These are phyloP conservation scores for Chromis chromis DNA, from an alignment of 2,797 vertebrate species.

Conservation along the genomic window DNA sequence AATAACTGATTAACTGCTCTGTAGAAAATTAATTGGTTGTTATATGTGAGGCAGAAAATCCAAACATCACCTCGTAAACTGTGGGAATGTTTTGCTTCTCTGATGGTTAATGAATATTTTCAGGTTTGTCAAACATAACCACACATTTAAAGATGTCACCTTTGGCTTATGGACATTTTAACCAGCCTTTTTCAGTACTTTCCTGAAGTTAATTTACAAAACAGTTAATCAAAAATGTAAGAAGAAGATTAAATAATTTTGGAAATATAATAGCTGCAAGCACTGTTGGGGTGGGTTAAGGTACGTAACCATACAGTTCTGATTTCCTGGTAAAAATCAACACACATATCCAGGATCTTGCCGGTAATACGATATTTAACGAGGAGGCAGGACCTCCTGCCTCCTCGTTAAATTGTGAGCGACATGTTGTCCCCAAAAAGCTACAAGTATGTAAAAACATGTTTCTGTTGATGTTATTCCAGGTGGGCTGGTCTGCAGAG, in stretches of 20 bases:
- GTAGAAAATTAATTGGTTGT: no score
- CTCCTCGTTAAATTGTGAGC: no score
- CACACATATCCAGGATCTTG: no score
- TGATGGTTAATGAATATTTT: not conserved
- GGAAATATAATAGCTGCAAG: no score
- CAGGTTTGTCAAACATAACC: not conserved
- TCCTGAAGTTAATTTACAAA: no score
- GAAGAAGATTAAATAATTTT: no score
- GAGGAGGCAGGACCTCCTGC: no score
- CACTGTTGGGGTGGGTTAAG: no score
- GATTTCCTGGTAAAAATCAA: not conserved
- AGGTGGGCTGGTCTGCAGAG: constrained; percentile 93
- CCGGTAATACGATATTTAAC: not conserved
- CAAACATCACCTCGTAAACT: not conserved
- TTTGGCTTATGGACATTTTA: not conserved
- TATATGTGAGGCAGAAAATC: not conserved
- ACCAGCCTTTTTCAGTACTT: no score
- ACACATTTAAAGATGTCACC: not conserved
- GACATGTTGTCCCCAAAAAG: not conserved
- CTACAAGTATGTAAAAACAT: not conserved
- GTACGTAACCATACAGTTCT: not conserved
- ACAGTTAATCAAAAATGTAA: no score
- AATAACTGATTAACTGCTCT: no score
- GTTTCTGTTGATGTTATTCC: constrained; percentile 21
- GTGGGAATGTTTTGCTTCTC: not conserved